Base-by-base conservation (phyloP, 2,888 invertebrate species). In the Zeuzera pyrina region DNA sequence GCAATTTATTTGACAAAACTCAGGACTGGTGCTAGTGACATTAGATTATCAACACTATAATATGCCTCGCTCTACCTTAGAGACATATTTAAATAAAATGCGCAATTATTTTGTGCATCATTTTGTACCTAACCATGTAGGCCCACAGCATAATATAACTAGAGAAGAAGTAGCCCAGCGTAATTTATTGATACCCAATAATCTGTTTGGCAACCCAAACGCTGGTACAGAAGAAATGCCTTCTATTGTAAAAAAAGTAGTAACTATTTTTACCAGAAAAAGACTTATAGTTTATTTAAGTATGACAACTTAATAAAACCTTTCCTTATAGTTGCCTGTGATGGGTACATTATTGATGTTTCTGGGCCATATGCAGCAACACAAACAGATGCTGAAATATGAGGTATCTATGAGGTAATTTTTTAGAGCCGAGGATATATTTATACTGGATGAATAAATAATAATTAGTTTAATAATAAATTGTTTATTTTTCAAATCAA, bases 301-400 rank as follows among this genome's bases (percentile, higher is more conserved):
- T 34, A 29, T 12, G 15, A 30, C 2, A 43, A 39, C 22, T 23
- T 39, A 16, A 5, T 42, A 23, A 43, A 43, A 34, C 42, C 46
- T 5, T 46, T 43, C 34, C 10, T 44, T 12, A 31, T 43, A 11
- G 44, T 44, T 11, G 19, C 30, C 6, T 25, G 32, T 31, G 36
- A 44, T 36, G 43, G 43, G 6, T 36, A 44, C 32, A 47, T 44
- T 24, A 3, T 43, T 23, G 40, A 43, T 24, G 35, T 31, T 22
- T 35, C 36, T 26, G 43, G 47, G 2, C 41, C 42, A 16, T 42
- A 42, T 14, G 32, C 28, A 31, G 43, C 39, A 3, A 42, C 41
- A 12, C 31, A 30, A 31, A 8, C 29, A 2, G 30, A 30, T 21
- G 30, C 34, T n/a, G n/a, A n/a, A n/a, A n/a, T n/a, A n/a, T n/a